Evolutionary conservation across 2,797 vertebrate genomes (phyloP).

Genomic region (Sebastes taczanowskii): DNA sequence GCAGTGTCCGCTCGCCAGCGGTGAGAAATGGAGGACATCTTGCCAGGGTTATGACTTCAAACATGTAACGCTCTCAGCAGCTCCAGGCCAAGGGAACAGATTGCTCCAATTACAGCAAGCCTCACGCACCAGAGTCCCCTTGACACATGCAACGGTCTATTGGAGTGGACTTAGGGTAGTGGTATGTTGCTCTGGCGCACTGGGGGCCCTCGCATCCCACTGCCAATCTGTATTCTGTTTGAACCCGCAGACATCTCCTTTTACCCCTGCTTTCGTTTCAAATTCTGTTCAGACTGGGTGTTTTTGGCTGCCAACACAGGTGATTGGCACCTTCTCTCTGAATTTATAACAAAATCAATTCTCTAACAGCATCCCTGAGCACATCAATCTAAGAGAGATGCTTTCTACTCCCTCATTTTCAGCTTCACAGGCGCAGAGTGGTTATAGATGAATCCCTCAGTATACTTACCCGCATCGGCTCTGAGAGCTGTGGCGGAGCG

Average conservation of each 20-base stretch:
- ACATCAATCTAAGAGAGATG: constrained; percentile 70
- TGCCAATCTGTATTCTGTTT: constrained; percentile 81
- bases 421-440: constrained; percentile 55
- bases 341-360: constrained; percentile 84
- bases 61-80: constrained; percentile 70
- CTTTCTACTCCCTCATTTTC: constrained; percentile 72
- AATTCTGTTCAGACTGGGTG: constrained; percentile 68
- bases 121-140: constrained; percentile 75
- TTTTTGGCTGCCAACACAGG: constrained; percentile 74
- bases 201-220: constrained; percentile 66
- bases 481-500: constrained; percentile 38
- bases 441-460: constrained; percentile 68
- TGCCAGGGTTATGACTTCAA: constrained; percentile 79
- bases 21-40: constrained; percentile 75
- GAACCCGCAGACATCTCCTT: constrained; percentile 75
- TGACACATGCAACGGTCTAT: constrained; percentile 72
- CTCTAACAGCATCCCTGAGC: constrained; percentile 76
- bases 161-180: constrained; percentile 79
- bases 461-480: constrained; percentile 56
- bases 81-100: constrained; percentile 77
- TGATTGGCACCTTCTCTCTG: constrained; percentile 78
- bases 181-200: constrained; percentile 73
- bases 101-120: constrained; percentile 83
- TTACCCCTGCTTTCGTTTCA: constrained; percentile 69
- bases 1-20: constrained; percentile 40